phyloP scores from a whole-genome alignment of 2,888 invertebrate species.

The Melieria picta region DNA sequence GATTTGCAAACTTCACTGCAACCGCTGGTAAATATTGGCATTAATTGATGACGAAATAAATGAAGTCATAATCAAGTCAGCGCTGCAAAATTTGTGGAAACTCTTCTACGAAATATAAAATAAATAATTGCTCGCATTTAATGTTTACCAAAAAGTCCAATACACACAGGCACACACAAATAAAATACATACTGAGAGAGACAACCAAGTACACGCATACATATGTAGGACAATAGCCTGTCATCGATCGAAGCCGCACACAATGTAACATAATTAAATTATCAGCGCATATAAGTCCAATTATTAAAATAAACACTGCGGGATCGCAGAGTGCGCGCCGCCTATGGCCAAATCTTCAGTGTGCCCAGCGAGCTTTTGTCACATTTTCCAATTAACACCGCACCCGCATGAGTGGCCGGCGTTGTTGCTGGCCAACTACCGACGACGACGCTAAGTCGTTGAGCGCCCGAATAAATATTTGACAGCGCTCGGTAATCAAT shows the following conservation, averaged over 20 bases:
- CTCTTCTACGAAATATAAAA: too few species aligned
- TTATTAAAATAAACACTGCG: constrained; percentile 28
- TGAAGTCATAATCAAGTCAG: too few species aligned
- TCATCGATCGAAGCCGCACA: background rate
- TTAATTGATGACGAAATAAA: too few species aligned
- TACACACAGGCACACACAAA: too few species aligned
- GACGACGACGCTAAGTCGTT: background rate
- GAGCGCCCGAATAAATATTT: constrained; percentile 46
- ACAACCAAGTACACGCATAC: background rate
- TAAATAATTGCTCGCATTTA: too few species aligned
- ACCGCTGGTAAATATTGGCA: too few species aligned
- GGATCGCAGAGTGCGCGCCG: background rate
- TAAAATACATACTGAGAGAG: too few species aligned
- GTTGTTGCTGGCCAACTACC: too few species aligned
- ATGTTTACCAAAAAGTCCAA: too few species aligned
- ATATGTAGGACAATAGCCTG: constrained; percentile 17
- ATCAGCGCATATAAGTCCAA: constrained; percentile 27
- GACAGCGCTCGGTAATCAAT: constrained; percentile 54
- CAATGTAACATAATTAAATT: constrained; percentile 25
- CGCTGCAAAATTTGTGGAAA: too few species aligned
- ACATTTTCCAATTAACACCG: constrained; percentile 29
- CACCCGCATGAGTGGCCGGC: background rate
- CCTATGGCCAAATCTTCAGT: constrained; percentile 10
- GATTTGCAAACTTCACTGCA: too few species aligned
- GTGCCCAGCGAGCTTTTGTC: constrained; percentile 7